A percentile compares a stretch with the other conserved stretches of the same genome.
These are phyloP conservation scores for Kryphioiulus occultus DNA, from an alignment of 2,888 invertebrate genomes.

Conservation along the genomic window DNA sequence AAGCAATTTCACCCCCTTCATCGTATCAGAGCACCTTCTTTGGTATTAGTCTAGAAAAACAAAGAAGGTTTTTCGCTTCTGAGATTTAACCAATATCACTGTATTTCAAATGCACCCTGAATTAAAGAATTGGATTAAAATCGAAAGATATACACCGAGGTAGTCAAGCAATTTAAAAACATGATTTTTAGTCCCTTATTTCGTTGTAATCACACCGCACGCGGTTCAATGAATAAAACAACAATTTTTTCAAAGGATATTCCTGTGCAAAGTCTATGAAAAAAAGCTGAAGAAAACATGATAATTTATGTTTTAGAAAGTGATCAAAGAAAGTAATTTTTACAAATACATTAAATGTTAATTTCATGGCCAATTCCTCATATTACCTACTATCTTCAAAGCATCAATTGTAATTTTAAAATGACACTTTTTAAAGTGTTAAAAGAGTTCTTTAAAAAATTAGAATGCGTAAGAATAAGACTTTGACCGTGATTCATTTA, in stretches of 20 bases:
- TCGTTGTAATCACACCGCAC: background rate
- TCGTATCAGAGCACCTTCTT: background rate
- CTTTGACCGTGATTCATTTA: too few relatives aligned
- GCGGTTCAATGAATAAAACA: background rate
- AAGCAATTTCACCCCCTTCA: background rate
- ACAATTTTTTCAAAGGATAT: background rate
- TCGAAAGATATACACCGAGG: background rate
- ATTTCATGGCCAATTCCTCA: too few relatives aligned
- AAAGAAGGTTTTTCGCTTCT: background rate
- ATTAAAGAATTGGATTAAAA: background rate
- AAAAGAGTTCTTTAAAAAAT: too few relatives aligned
- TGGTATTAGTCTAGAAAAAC: background rate
- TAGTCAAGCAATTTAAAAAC: background rate
- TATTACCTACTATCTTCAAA: too few relatives aligned
- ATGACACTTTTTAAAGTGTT: too few relatives aligned
- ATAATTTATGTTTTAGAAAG: background rate
- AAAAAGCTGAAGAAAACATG: background rate
- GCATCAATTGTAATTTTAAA: too few relatives aligned
- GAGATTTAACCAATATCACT: background rate
- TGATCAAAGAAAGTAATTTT: background rate
- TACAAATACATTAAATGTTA: background rate
- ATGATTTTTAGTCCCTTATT: background rate
- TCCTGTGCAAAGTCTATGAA: background rate
- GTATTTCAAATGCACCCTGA: background rate
- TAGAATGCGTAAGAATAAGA: too few relatives aligned